Base-by-base conservation (phyloP, 2,797 vertebrate species). In the Rhynchonycteris naso region DNA sequence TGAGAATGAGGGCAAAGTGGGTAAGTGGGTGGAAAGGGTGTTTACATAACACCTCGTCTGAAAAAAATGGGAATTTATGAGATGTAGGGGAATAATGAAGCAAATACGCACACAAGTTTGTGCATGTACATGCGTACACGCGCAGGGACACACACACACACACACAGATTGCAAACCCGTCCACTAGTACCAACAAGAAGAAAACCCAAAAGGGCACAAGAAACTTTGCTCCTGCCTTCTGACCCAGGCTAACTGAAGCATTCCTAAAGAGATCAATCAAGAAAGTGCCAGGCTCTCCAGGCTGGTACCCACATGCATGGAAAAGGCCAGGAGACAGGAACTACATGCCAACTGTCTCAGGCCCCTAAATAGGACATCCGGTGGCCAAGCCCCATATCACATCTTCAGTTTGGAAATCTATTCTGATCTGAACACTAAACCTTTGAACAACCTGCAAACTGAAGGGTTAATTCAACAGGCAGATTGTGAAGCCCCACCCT, bases 171-270 rank as follows among this genome's bases (percentile, higher is more conserved):
- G 11, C 26, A 83, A 89, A 65, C 88, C 66, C 87, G 10, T 68
- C 83, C 72, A 71, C 71, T 79, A 92, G 50, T 66, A 95, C 58
- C 66, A 0, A 0, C 84, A 93, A 0, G 82, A 91, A 97, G 85
- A 26, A 96, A 97, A 83, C 76, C 35, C 95, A 95, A 96, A 87
- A 16, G 21, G n/a, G 12, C 63, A 91, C 52, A 96, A 90, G 82
- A 56, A 95, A 43, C 52, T 54, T 91, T 93, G 88, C 88, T 96
- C 38, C 71, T 95, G 81, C 47, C 84, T 95, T 96, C 95, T 97
- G 82, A 96, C 86, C 69, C 54, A 43, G 83, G 66, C 33, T 95
- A 95, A 97, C 96, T 91, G 96, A 96, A 97, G 35, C 65, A 43
- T 88, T 94, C 81, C 95, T 95, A 82, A 89, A 94, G 93, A 92